phyloP scores from a whole-genome alignment of 2,113 vertebrate genomes.

The Scomber japonicus region DNA sequence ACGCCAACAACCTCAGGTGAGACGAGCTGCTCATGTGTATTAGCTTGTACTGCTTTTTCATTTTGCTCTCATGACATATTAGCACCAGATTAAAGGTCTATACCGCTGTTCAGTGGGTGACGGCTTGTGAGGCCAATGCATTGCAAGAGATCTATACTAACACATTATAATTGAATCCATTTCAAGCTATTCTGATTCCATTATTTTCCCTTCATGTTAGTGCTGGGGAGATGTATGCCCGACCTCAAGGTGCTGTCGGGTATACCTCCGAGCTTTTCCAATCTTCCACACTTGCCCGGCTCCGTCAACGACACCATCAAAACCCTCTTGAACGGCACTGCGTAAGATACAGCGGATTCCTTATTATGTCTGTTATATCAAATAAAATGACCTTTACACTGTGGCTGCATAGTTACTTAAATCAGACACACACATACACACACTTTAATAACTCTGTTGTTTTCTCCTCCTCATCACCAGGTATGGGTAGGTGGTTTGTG shows the following conservation, averaged over 20 bases:
- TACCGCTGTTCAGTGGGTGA: not conserved
- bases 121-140: too few relatives aligned
- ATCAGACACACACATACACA: conserved; percentile 2
- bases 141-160: too few relatives aligned
- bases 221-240: conserved; percentile 89
- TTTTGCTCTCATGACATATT: not conserved
- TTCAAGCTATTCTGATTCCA: not conserved
- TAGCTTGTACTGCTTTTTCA: not conserved
- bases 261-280: conserved; percentile 44
- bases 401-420: not conserved
- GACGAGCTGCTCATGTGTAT: conserved; percentile 13
- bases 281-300: conserved; percentile 38
- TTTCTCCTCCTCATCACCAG: conserved; percentile 68
- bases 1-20: conserved; percentile 84
- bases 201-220: conserved; percentile 62
- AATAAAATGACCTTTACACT: not conserved
- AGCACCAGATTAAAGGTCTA: not conserved
- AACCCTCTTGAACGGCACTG: conserved; percentile 75
- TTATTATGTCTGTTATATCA: too few relatives aligned
- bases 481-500: conserved; percentile 60
- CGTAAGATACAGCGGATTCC: conserved; percentile 66
- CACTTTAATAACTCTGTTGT: conserved; percentile 32
- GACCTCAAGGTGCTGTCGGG: conserved; percentile 37
- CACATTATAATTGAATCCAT: not conserved
- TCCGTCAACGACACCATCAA: conserved; percentile 58